Percentiles rank a stretch among this genome's conserved stretches.
phyloP scores from a whole-genome alignment of 2,888 invertebrate species.

The Aricia artaxerxes region DNA sequence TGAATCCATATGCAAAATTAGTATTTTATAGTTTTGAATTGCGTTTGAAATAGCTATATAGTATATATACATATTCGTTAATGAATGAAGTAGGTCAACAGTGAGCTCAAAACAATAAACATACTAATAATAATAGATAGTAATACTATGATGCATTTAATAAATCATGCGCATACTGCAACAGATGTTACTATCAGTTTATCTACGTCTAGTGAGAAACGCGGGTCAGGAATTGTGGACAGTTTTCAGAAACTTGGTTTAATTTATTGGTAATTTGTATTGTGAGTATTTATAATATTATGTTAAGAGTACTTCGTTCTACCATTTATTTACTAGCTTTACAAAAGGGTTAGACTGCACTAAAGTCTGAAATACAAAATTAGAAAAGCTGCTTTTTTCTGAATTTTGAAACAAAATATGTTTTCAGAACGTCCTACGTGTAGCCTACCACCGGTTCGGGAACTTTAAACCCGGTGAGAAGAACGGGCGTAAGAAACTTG shows the following conservation, averaged over 20 bases:
- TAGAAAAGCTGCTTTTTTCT: no score
- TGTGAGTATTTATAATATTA: no score
- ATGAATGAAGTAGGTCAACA: neutral
- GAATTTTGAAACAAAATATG: no score
- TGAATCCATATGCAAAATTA: no score
- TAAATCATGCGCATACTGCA: neutral
- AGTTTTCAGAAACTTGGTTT: neutral
- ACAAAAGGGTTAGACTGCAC: no score
- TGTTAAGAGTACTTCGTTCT: no score
- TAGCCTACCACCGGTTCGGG: no score
- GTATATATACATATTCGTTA: neutral
- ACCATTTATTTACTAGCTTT: no score
- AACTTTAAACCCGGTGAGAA: no score
- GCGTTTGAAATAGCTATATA: neutral
- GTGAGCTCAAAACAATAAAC: conserved; percentile 35
- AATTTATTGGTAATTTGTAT: neutral
- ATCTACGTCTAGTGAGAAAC: conserved; percentile 1
- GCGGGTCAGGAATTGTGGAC: conserved; percentile 1
- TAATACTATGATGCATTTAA: neutral
- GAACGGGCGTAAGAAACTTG: no score
- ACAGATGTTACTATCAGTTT: conserved; percentile 29
- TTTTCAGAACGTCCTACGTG: no score
- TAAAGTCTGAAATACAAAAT: no score
- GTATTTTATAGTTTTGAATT: neutral
- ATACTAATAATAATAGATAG: conserved; percentile 32